These are phyloP conservation scores for Macrochelys suwanniensis DNA, from an alignment of 2,797 vertebrate genomes.

Conservation along the genomic window DNA sequence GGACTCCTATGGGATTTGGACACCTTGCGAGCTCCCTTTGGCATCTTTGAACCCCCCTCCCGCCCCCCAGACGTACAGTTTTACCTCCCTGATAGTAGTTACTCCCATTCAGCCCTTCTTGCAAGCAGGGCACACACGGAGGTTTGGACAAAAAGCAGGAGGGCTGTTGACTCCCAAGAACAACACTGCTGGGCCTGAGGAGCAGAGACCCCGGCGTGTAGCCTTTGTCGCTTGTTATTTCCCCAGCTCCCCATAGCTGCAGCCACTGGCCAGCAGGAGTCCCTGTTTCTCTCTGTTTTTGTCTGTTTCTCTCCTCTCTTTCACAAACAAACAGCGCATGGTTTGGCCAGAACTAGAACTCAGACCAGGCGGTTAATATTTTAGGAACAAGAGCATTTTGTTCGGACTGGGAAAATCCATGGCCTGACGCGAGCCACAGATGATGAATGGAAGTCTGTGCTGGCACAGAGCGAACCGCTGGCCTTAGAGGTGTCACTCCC, in stretches of 20 bases:
- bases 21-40: neutral
- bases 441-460: accelerated
- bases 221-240: neutral
- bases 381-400: neutral
- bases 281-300: neutral
- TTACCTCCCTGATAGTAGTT: neutral
- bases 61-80: accelerated
- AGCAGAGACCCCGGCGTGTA: too few relatives aligned
- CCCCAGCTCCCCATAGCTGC: neutral
- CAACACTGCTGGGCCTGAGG: neutral
- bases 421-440: neutral
- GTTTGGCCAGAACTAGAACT: neutral
- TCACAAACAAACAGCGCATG: neutral
- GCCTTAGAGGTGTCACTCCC: neutral
- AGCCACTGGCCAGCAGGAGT: neutral
- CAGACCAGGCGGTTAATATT: neutral
- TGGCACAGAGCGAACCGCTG: neutral
- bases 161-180: neutral
- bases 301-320: neutral
- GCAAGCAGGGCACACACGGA: accelerated
- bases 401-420: neutral
- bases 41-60: neutral
- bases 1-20: neutral
- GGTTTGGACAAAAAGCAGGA: neutral
- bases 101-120: neutral